phyloP scores from a whole-genome alignment of 2,797 vertebrate genomes.

The Schizopygopsis malacanthus region DNA sequence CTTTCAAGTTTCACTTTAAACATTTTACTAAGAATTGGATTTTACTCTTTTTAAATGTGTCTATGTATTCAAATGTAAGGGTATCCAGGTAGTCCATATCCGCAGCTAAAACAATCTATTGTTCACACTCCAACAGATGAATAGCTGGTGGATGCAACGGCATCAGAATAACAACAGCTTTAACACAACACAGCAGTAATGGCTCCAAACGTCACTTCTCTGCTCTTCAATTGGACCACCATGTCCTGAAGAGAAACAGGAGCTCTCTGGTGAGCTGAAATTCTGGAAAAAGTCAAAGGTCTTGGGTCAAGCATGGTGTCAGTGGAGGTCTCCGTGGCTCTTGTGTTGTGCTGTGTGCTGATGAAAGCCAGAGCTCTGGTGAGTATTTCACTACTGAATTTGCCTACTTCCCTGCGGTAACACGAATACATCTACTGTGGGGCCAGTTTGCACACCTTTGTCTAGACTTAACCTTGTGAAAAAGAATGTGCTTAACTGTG shows the following conservation, averaged over 20 bases:
- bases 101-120: neutral
- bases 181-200: neutral
- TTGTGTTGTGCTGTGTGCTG: constrained; percentile 55
- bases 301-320: constrained; percentile 39
- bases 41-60: neutral
- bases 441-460: neutral
- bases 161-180: neutral
- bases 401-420: neutral
- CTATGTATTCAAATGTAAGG: too few species aligned
- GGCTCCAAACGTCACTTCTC: constrained; percentile 16
- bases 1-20: neutral
- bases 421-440: neutral
- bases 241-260: constrained; percentile 18
- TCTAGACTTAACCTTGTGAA: neutral
- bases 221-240: neutral
- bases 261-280: constrained; percentile 20
- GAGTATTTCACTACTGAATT: constrained; percentile 33
- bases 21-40: neutral
- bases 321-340: constrained; percentile 40
- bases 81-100: neutral
- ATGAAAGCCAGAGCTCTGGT: constrained; percentile 54
- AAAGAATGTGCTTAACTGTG: neutral
- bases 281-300: constrained; percentile 35
- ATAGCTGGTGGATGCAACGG: neutral
- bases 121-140: neutral